Conservation (phyloP, 2,113 vertebrate species). For the Prunella himalayana region DNA sequence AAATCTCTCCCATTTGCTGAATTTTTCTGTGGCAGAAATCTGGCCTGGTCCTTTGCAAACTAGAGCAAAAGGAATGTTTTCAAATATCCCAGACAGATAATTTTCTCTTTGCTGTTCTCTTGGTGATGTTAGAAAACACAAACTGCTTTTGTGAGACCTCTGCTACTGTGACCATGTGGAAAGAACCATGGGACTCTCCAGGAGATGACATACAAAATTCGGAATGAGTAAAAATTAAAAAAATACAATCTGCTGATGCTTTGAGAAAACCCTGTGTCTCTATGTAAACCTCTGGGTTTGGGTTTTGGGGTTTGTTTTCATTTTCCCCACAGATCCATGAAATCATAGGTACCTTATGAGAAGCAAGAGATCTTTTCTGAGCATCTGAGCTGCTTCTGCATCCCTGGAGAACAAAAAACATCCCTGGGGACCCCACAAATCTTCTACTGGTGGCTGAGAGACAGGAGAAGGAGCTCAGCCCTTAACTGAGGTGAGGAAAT, state of each 20-base stretch:
- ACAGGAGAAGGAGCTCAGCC: background rate
- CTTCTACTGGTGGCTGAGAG: background rate
- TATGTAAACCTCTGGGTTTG: no score
- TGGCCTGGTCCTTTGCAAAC: background rate
- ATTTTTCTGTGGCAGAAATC: background rate
- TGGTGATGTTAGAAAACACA: background rate
- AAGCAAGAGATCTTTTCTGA: background rate
- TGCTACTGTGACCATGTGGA: background rate
- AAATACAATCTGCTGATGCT: background rate
- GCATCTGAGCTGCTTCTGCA: background rate
- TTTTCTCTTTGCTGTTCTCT: background rate
- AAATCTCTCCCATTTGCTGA: background rate
- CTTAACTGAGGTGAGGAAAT: background rate
- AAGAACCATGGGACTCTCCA: background rate
- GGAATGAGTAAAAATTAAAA: background rate
- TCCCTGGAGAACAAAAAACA: background rate
- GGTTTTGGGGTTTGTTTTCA: background rate
- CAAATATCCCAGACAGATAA: background rate
- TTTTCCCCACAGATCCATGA: background rate
- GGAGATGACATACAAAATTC: background rate
- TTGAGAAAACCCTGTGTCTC: background rate
- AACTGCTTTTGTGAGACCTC: background rate
- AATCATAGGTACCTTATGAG: fast-evolving
- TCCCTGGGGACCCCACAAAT: background rate
- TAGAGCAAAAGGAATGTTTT: background rate